These are phyloP conservation scores for Acropora yongei DNA, from an alignment of 64 coral and sea anemone genomes.

Conservation along the genomic window DNA sequence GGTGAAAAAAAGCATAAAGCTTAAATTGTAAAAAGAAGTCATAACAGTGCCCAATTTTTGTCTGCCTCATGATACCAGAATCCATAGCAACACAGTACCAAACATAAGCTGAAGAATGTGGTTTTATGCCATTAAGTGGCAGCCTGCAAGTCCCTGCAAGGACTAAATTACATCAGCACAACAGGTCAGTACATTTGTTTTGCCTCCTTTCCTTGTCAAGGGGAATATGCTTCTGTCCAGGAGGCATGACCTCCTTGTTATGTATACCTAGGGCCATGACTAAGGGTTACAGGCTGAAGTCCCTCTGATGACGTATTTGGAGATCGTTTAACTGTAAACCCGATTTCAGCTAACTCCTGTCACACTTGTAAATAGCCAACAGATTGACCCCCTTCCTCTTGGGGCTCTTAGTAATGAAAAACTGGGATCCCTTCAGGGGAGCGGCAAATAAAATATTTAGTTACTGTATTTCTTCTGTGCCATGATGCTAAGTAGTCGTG, in stretches of 20 bases:
- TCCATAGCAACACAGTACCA: slow-evolving; percentile 3
- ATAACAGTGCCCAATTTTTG: slow-evolving; percentile 8
- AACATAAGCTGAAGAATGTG: background rate
- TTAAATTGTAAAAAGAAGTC: background rate
- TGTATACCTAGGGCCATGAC: background rate
- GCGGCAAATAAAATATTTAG: no score
- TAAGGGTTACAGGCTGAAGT: no score
- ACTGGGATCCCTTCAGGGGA: no score
- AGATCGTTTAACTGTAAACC: no score
- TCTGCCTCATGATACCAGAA: background rate
- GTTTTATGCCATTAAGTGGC: background rate
- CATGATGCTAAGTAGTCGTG: no score
- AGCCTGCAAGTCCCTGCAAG: background rate
- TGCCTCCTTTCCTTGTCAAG: background rate
- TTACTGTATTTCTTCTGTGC: no score
- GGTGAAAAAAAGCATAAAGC: background rate
- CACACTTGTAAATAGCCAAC: no score
- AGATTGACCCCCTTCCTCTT: no score
- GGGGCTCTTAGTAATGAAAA: no score
- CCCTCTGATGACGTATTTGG: no score
- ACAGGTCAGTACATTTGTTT: no score
- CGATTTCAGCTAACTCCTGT: no score
- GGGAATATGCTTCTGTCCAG: background rate
- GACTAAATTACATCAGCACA: background rate
- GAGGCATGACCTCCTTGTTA: background rate